Evolutionary conservation across 2,888 invertebrate species (phyloP).

Genomic region (Barypeithes pellucidus): DNA sequence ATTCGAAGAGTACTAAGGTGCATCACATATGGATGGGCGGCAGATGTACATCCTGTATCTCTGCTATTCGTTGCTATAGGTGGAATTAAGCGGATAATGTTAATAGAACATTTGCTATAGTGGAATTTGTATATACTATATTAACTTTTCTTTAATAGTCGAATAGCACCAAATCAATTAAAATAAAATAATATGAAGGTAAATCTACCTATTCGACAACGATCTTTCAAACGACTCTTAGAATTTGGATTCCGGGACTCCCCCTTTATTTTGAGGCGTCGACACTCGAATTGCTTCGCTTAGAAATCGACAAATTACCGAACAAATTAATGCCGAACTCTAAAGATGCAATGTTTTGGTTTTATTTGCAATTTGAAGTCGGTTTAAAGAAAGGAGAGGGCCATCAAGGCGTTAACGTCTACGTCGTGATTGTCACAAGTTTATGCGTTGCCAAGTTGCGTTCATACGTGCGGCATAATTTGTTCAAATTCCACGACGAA

Average conservation of each 20-base stretch:
- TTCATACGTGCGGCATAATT: no score
- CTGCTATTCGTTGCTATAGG: no score
- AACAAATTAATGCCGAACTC: conserved; percentile 24
- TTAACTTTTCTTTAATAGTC: no score
- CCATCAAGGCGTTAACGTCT: neutral
- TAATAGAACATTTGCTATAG: no score
- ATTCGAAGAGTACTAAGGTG: no score
- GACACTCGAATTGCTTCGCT: conserved; percentile 16
- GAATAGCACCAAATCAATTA: neutral
- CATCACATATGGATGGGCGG: no score
- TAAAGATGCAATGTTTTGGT: conserved; percentile 24
- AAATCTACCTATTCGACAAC: neutral
- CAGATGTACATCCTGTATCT: no score
- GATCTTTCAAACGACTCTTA: neutral
- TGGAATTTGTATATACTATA: no score
- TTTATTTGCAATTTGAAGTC: conserved; percentile 30
- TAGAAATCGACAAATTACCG: conserved; percentile 25
- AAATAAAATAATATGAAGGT: neutral
- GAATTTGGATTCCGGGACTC: neutral
- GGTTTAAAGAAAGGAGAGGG: conserved; percentile 19
- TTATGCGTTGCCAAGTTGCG: no score
- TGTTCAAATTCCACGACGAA: no score
- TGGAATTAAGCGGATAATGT: no score
- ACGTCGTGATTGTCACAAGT: no score
- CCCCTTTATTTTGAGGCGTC: conserved; percentile 14